Evolutionary conservation across 30 jellyfish, hydroid and myxozoan genomes (phyloP), one percentile per base, ranked within the genome.

Genomic region (Aurelia sp.): DNA sequence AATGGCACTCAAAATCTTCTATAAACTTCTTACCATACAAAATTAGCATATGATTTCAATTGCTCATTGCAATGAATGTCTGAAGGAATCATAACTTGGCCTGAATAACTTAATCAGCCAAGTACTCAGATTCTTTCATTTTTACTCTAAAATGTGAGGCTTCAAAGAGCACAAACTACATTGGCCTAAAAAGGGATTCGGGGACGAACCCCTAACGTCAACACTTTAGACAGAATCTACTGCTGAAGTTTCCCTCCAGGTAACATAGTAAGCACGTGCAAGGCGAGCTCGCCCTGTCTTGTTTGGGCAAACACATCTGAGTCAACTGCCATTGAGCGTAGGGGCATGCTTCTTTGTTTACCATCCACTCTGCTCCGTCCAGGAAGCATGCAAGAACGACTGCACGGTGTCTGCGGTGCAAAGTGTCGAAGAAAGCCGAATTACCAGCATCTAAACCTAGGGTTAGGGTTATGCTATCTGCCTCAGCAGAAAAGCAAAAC

Each of bases 121-220:
- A 44, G 55, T 9, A 44, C 55, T 44, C 55, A 44, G 55, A 44
- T 44, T 44, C 13, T 44, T 41, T 44, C 55, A 44, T 7, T 44
- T 7, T 44, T 44, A 8, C 55, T 44, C 15, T 44, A 44, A 44
- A 44, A 44, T 44, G 55, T 44, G 55, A 9, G 55, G 55, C 55
- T 44, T 44, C 55, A 12, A 44, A 44, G 55, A 44, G 55, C 15
- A 44, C 13, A 44, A 5, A 44, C 55, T 44, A 44, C 16, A 0
- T 44, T 5, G 15, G 16, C 55, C 55, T 44, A 8, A 8, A 38
- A 44, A 44, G 55, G 55, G 7, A 44, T 44, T 44, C 52, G 8
- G 78, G 78, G 78, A 67, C 78, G 30, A 67, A 67, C 78, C 78
- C 78, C 78, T 67, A 27, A 31, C 78, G 10, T 22, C 78, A 67